Evolutionary conservation across 53 echinoderm and acorn worm genomes (phyloP), one percentile per base, ranked within the genome.

Genomic region (Echinometra lucunter): DNA sequence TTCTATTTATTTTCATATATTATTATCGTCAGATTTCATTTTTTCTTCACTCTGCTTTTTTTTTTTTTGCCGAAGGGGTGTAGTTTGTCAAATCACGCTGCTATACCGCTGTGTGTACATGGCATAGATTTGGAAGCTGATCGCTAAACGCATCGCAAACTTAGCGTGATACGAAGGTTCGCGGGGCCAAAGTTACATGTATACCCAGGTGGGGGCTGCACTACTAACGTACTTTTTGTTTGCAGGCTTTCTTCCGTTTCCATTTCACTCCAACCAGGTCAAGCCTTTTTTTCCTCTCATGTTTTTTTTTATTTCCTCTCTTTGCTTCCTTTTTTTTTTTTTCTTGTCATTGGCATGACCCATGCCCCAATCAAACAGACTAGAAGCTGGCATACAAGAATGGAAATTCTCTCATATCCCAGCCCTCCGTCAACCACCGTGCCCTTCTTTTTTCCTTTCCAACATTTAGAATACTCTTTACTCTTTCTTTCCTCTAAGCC

Each of bases 41-140:
- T 45, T 85, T 63, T 58, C 66, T 66, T 91, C 45, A 67, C 58
- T n/a, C n/a, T 47, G 4, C 56, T 82, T 45, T 82, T 89, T n/a
- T 57, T 53, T 63, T 58, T 90, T 66, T 91, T 70, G 91, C 63
- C 63, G 66, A 66, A 82, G 60, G 94, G 66, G 58, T 83, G 63
- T 83, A 83, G 94, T 82, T 94, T 58, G 58, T 83, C 58, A 94
- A 94, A n/a, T 82, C 94, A 94, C 58, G 94, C 60, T 58, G 85
- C 94, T 82, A 94, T 83, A 94, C 94, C 94, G 94, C 94, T 94
- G 94, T 83, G 94, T 94, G 66, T 94, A 83, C 94, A 94, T 94
- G 94, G 66, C 94, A 83, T 66, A 94, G 94, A 94, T 94, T 83
- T 83, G 60, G 82, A 83, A 83, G 94, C 66, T 57, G 94, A 94